Base-by-base conservation (phyloP, 2,797 vertebrate genomes). In the Xyrichtys novacula region DNA sequence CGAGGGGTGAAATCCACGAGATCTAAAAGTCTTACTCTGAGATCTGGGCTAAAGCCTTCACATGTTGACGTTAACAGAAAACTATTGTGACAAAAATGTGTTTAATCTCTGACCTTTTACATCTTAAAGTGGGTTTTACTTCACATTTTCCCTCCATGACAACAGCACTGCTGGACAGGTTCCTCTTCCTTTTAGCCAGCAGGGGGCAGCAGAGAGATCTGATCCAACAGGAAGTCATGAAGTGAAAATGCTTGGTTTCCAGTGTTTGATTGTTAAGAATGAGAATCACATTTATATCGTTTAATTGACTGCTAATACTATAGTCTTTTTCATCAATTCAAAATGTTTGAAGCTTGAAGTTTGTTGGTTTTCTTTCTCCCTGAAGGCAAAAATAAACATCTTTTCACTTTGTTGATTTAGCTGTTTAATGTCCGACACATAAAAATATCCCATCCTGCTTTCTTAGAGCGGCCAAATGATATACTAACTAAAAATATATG, bases 131-230 rank as follows among this genome's bases (percentile, higher is more conserved):
- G 0, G 5, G 66, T 15, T 6, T 25, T n/a, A 32, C 8, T 10
- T 7, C 9, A 20, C 2, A 4, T 57, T 72, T 28, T 15, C 12
- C 31, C 20, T 20, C 14, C 25, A 28, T 61, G 2, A 64, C 57
- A 49, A 6, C 6, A 48, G 14, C 3, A 22, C 3, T 14, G 0
- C 14, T 3, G 6, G n/a, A n/a, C n/a, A n/a, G n/a, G n/a, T n/a
- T 3, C 4, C 14, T 64, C 17, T 14, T 36, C 7, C 0, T 1
- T 49, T 46, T 19, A 4, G 3, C 58, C 81, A 77, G 11, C 31
- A 80, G 73, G 57, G 46, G 62, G 73, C 43, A 19, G 1, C 7
- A 64, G 19, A 74, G 58, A 43, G n/a, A 16, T 2, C 29, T 40
- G 6, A 29, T 10, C 5, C 0, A 2, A 3, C 9, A 23, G 3